Conservation (phyloP, 92 coral and sea anemone species). For the Porites cylindrica region DNA sequence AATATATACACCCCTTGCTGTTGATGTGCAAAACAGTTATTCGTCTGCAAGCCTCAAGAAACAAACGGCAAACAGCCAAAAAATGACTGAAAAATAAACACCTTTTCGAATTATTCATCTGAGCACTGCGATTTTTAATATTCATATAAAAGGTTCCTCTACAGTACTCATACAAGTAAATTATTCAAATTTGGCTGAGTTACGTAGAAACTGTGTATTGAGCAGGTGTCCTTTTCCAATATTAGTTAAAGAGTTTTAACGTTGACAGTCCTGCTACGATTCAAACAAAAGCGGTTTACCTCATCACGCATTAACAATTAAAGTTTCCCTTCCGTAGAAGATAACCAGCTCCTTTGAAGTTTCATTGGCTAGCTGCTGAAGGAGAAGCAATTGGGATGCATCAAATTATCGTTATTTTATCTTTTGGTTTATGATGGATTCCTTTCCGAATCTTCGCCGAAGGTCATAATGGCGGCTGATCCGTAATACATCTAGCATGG, state of each 20-base stretch:
- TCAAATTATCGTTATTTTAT: constrained; percentile 24
- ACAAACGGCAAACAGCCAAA: no score
- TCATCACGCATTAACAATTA: constrained; percentile 8
- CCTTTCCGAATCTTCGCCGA: constrained; percentile 12
- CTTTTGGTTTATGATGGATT: constrained; percentile 14
- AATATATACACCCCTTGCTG: no score
- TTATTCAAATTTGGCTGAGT: background rate
- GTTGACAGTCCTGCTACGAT: background rate
- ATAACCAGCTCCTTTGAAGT: constrained; percentile 6
- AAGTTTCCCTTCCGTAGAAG: background rate
- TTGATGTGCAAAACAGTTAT: no score
- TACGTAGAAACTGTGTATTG: background rate
- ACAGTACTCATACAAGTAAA: background rate
- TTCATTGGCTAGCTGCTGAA: constrained; percentile 25
- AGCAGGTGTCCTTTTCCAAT: background rate
- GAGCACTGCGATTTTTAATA: no score
- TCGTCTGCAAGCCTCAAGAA: no score
- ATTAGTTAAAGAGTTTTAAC: background rate
- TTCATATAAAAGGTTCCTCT: background rate
- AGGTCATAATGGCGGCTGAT: background rate
- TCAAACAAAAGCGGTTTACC: background rate
- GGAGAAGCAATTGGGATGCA: constrained; percentile 25
- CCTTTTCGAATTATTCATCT: no score
- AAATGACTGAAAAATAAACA: no score
- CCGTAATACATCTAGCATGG: constrained; percentile 43